Evolutionary conservation across 2,888 invertebrate species (phyloP).

Genomic region (Tuta absoluta): DNA sequence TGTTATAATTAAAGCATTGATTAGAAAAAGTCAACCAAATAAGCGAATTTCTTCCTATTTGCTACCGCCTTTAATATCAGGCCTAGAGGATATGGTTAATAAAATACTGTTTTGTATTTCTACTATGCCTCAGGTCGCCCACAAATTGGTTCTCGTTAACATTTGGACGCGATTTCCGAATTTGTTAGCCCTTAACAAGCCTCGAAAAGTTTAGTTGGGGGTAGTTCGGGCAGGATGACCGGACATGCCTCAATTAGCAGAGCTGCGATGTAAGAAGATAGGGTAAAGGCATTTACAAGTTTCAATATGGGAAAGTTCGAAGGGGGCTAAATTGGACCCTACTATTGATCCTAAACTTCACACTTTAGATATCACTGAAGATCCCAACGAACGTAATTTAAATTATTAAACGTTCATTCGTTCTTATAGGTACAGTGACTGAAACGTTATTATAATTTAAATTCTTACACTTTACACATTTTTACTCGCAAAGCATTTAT

Average conservation of each 20-base stretch:
- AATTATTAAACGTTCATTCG: background rate
- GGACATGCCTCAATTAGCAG: conserved; percentile 75
- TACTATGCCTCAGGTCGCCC: conserved; percentile 46
- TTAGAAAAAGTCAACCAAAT: too few species aligned
- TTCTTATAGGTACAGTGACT: too few species aligned
- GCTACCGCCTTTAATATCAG: too few species aligned
- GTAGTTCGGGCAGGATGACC: conserved; percentile 56
- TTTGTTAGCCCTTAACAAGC: conserved; percentile 72
- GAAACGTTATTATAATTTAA: too few species aligned
- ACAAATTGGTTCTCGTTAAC: conserved; percentile 76
- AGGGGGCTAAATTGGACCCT: conserved; percentile 3
- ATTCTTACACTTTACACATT: too few species aligned
- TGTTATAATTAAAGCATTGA: too few species aligned
- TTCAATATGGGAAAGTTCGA: conserved; percentile 18
- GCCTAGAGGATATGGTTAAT: too few species aligned
- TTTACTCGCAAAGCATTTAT: too few species aligned
- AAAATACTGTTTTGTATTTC: too few species aligned
- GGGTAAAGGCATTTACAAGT: conserved; percentile 26
- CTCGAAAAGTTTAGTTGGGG: conserved; percentile 59
- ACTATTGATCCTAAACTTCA: conserved; percentile 14
- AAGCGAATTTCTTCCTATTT: too few species aligned
- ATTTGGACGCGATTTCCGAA: conserved; percentile 75
- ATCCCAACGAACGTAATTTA: background rate
- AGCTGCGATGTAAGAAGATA: conserved; percentile 46
- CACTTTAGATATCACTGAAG: conserved; percentile 3